Conservation (phyloP, 2,113 vertebrate genomes). For the Empidonax traillii region DNA sequence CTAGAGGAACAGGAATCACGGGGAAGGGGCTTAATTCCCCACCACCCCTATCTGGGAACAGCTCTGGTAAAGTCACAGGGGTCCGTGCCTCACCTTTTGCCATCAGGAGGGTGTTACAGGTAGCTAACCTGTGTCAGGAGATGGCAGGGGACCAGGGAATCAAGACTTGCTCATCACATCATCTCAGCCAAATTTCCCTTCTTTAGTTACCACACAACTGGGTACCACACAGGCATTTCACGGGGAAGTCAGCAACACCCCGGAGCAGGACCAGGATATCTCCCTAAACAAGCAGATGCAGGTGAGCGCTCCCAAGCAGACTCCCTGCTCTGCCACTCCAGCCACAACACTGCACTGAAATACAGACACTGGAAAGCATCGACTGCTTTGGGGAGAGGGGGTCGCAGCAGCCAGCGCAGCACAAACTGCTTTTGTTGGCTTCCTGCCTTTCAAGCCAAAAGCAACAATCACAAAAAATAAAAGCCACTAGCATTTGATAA, state of each 20-base stretch:
- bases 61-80: neutral
- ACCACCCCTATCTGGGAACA: neutral
- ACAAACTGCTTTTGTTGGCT: neutral
- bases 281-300: neutral
- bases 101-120: neutral
- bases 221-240: neutral
- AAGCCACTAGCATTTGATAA: conserved; percentile 35
- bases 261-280: neutral
- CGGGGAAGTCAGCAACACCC: neutral
- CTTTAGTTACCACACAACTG: neutral
- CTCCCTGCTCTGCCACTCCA: neutral
- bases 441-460: conserved; percentile 41
- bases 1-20: neutral
- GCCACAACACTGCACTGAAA: neutral
- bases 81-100: neutral
- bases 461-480: conserved; percentile 29
- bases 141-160: neutral
- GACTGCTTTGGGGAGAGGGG: neutral
- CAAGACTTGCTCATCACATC: neutral
- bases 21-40: neutral
- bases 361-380: neutral
- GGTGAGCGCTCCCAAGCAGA: neutral
- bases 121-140: neutral
- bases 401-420: neutral
- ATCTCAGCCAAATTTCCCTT: neutral